Evolutionary conservation across 2,888 invertebrate species (phyloP).

Genomic region (Myopa testacea): DNA sequence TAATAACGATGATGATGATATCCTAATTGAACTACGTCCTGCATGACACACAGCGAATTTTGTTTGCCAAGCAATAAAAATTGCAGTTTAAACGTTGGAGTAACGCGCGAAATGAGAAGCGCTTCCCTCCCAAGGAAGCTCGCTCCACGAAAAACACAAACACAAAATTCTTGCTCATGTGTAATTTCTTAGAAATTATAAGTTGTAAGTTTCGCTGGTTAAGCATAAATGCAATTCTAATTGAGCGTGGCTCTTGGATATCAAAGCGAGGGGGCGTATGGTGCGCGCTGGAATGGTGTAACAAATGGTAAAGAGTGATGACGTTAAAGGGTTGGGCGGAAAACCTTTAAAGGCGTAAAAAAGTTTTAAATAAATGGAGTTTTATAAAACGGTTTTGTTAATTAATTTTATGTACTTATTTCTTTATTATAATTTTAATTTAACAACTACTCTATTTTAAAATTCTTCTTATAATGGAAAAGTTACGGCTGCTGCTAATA

Average conservation of each 20-base stretch:
- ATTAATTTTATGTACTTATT: no score
- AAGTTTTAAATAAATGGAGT: no score
- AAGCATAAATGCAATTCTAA: slow-evolving; percentile 5
- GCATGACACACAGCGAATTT: not conserved
- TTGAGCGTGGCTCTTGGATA: no score
- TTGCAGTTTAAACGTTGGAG: not conserved
- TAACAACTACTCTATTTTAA: no score
- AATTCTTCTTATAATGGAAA: no score
- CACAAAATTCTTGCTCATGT: not conserved
- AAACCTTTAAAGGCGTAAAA: no score
- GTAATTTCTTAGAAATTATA: slow-evolving; percentile 5
- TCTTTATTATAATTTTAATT: no score
- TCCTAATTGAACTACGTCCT: slow-evolving; percentile 9
- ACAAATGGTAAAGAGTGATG: not conserved
- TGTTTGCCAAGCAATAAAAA: slow-evolving; percentile 13
- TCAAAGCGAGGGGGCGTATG: no score
- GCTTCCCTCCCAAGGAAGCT: not conserved
- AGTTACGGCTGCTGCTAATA: no score
- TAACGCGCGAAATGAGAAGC: not conserved
- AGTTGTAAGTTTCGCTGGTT: slow-evolving; percentile 13
- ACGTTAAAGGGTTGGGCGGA: no score
- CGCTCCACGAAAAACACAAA: not conserved
- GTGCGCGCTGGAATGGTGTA: no score
- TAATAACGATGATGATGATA: not conserved
- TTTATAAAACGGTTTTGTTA: no score